phyloP scores from a whole-genome alignment of 92 coral and sea anemone genomes.

The Paragorgia papillata region DNA sequence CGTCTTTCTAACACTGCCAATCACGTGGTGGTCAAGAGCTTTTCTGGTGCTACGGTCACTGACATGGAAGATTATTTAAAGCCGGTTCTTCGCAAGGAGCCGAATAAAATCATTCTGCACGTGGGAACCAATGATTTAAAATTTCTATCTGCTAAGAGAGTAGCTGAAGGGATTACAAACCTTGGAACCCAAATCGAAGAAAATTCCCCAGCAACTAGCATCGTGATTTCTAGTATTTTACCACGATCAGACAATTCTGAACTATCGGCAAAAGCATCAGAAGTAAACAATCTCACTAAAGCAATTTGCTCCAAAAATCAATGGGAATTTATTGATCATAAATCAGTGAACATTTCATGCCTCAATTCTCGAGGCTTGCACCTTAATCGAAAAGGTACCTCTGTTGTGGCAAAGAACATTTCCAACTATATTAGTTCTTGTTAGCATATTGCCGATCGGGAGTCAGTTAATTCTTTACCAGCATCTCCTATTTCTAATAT shows the following conservation, averaged over 20 bases:
- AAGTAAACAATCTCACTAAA: conserved; percentile 37
- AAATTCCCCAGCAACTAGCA: conserved; percentile 53
- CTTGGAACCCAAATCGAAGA: conserved; percentile 55
- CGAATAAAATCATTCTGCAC: not conserved
- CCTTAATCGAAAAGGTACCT: conserved; percentile 42
- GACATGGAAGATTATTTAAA: conserved; percentile 9
- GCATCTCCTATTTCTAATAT: no score
- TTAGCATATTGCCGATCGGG: no score
- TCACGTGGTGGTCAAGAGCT: no score
- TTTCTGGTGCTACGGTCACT: not conserved
- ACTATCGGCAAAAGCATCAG: conserved; percentile 37
- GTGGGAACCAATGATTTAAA: not conserved
- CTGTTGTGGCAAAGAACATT: not conserved
- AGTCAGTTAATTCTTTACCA: no score
- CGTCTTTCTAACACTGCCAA: no score
- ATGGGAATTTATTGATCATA: conserved; percentile 28
- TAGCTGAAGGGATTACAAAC: conserved; percentile 64
- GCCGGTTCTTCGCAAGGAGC: not conserved
- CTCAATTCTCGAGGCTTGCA: conserved; percentile 45
- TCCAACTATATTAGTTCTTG: no score
- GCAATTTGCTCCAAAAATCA: conserved; percentile 17
- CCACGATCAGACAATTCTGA: conserved; percentile 53
- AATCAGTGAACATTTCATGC: conserved; percentile 36
- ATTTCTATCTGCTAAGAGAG: conserved; percentile 14
- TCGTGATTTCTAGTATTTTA: conserved; percentile 48